Conservation (phyloP, 2,888 invertebrate genomes). For the Stegophylla sp. region DNA sequence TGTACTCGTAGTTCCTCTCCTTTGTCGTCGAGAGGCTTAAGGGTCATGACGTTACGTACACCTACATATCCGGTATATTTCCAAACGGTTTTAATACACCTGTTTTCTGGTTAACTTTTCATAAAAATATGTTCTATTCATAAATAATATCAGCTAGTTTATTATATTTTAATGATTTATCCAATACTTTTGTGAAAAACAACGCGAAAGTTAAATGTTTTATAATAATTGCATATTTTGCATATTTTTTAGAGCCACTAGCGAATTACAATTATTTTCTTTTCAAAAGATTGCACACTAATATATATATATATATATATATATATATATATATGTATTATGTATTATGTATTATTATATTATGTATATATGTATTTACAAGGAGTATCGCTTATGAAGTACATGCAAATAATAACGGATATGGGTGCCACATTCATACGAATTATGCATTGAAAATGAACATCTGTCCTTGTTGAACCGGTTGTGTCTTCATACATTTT, state of each 20-base stretch:
- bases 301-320: too few relatives aligned
- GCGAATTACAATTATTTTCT: not conserved
- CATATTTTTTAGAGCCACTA: too few relatives aligned
- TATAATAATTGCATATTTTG: not conserved
- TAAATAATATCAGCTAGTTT: not conserved
- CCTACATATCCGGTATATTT: not conserved
- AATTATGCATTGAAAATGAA: constrained; percentile 7
- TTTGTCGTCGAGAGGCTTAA: constrained; percentile 1
- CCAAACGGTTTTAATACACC: not conserved
- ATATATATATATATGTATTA: too few relatives aligned
- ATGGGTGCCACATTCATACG: constrained; percentile 3
- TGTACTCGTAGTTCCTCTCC: constrained; percentile 1
- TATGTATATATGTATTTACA: too few relatives aligned
- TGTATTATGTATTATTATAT: too few relatives aligned
- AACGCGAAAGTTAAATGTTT: not conserved
- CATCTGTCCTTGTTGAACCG: constrained; percentile 23
- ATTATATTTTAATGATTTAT: not conserved
- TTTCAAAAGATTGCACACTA: not conserved
- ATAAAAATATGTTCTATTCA: not conserved
- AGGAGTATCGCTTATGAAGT: too few relatives aligned
- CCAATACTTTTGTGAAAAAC: not conserved
- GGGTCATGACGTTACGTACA: constrained; percentile 1
- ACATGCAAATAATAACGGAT: not conserved
- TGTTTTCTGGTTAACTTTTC: not conserved
- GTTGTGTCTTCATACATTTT: constrained; percentile 15